Base-by-base conservation (phyloP, 2,113 vertebrate species). In the Brienomyrus longianalis region DNA sequence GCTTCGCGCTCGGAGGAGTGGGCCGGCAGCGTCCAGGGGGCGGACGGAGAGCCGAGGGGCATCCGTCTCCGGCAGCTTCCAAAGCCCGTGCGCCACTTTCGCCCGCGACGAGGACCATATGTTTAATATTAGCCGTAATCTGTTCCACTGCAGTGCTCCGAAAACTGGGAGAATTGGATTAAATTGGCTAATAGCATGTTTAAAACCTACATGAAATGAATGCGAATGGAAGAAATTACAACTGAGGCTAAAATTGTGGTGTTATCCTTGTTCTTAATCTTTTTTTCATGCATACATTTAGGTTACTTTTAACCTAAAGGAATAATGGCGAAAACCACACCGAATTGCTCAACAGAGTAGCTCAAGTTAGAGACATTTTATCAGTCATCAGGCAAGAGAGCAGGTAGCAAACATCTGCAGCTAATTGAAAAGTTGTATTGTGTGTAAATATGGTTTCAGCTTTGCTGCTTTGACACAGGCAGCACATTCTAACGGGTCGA, bases 141-240 rank as follows among this genome's bases (percentile, higher is more conserved):
- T 95, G 95, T 96, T 96, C 95, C 95, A 95, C 92, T 95, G 94
- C 94, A 96, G 95, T 96, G 94, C 95, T 94, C 93, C 84, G 93
- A 95, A 95, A 96, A 95, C 94, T 94, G 93, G 95, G 94, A 95
- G 95, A 96, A 96, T 96, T 96, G 95, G 95, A 96, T 95, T 96
- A 96, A 96, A 96, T 96, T 96, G 95, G 94, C 95, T 96, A 96
- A 96, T 96, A 94, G 95, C 94, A 96, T 96, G 95, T 96, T 96
- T 96, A 95, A 96, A 96, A 95, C 95, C 95, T 95, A 95, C 93
- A 95, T 95, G 94, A 96, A 96, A 95, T 95, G 93, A 95, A 95
- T 90, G 93, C 92, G 95, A 94, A 96, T 96, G 95, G 95, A 96
- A 95, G 95, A 95, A 94, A 95, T 96, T 96, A 96, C 93, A 93